Conservation (phyloP, 2,113 vertebrate species). For the Rhea pennata region DNA sequence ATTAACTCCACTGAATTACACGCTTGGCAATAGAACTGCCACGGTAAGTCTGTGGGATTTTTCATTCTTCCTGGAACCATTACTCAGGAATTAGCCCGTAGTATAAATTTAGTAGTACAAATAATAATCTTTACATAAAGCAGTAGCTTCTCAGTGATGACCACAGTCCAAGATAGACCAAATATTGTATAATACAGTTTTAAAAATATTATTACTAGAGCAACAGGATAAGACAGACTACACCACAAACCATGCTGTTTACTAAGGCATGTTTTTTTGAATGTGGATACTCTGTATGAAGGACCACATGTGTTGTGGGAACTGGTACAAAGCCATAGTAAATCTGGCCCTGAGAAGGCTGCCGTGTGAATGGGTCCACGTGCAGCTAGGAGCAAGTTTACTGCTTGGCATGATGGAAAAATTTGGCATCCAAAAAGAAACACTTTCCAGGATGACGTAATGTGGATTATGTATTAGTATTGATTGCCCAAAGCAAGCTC, state of each 20-base stretch:
- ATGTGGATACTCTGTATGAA: not conserved
- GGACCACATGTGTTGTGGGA: not conserved
- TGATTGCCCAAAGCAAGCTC: not conserved
- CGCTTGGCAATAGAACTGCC: slow-evolving; percentile 36
- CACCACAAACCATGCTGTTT: not conserved
- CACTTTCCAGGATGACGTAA: not conserved
- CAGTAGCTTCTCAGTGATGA: not conserved
- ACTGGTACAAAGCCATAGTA: not conserved
- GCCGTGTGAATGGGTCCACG: not conserved
- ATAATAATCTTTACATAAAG: not conserved
- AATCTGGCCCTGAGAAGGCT: not conserved
- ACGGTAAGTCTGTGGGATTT: slow-evolving; percentile 43
- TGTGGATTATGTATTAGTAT: not conserved
- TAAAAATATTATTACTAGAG: not conserved
- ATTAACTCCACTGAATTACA: slow-evolving; percentile 74
- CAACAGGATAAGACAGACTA: not conserved
- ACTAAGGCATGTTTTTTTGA: not conserved
- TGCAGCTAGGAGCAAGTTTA: not conserved
- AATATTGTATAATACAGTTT: not conserved
- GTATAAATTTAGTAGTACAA: not conserved
- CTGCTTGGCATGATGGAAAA: not conserved
- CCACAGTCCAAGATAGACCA: not conserved
- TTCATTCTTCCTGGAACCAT: slow-evolving; percentile 7
- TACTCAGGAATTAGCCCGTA: not conserved
- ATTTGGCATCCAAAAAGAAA: not conserved